Conservation (phyloP, 2,113 vertebrate species). For the Riparia riparia region DNA sequence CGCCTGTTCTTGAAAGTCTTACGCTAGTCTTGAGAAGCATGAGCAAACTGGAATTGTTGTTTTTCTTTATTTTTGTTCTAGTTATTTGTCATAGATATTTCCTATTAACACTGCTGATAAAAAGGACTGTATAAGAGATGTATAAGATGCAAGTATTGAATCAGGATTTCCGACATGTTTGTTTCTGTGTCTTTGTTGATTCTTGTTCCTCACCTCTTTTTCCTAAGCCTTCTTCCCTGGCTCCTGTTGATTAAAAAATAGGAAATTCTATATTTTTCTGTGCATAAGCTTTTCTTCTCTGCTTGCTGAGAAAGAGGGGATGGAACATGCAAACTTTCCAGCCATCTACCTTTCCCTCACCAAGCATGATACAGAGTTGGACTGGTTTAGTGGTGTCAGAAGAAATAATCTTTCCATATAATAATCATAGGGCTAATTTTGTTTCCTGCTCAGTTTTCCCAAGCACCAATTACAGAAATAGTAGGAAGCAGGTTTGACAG, state of each 20-base stretch:
- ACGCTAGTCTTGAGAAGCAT: not conserved
- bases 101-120: not conserved
- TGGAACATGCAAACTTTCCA: not conserved
- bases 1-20: not conserved
- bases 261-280: not conserved
- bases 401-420: constrained; percentile 27
- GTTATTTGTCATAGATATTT: not conserved
- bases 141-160: not conserved
- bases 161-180: not conserved
- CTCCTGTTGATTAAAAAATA: not conserved
- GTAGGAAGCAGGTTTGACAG: not conserved
- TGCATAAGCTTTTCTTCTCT: not conserved
- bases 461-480: constrained; percentile 15
- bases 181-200: not conserved
- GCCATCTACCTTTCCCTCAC: not conserved
- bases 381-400: not conserved
- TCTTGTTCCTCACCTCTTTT: not conserved
- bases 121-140: not conserved
- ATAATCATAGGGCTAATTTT: constrained; percentile 4
- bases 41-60: not conserved
- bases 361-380: not conserved
- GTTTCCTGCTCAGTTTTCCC: constrained; percentile 3
- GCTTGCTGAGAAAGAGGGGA: not conserved
- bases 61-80: not conserved
- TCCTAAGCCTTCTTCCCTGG: not conserved